phyloP scores from a whole-genome alignment of 2,113 vertebrate species.

The Mola mola region DNA sequence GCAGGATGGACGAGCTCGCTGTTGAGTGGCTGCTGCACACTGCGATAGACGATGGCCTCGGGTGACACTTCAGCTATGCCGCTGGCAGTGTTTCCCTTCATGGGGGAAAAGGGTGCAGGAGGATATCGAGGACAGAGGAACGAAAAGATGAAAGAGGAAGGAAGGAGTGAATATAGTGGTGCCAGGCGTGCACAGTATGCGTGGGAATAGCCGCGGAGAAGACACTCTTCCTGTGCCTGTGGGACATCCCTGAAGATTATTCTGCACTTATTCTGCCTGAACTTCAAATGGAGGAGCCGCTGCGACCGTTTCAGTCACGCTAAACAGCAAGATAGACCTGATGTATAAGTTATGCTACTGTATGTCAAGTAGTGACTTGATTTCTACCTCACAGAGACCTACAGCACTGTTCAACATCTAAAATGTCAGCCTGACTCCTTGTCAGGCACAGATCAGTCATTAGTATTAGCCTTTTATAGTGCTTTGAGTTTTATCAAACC shows the following conservation, averaged over 20 bases:
- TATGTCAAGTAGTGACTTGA: too few relatives aligned
- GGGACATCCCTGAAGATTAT: conserved; percentile 31
- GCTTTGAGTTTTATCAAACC: too few relatives aligned
- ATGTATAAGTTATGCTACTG: background rate
- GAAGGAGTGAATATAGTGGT: background rate
- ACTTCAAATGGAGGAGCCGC: conserved; percentile 1
- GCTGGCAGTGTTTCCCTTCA: conserved; percentile 45
- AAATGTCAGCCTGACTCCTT: too few relatives aligned
- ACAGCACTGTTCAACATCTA: too few relatives aligned
- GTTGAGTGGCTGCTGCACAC: conserved; percentile 7
- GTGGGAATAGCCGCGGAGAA: conserved; percentile 38
- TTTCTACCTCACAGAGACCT: background rate
- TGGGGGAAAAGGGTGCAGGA: background rate
- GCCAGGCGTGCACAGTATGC: conserved; percentile 9
- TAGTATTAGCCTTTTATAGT: too few relatives aligned
- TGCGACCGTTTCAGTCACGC: background rate
- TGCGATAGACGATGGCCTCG: conserved; percentile 21
- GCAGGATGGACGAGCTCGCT: conserved; percentile 27
- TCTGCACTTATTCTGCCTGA: conserved; percentile 2
- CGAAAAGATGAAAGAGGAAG: background rate
- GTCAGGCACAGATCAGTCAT: too few relatives aligned
- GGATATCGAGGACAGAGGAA: conserved; percentile 7
- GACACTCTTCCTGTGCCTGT: conserved; percentile 23
- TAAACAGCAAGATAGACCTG: background rate
- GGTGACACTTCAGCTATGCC: conserved; percentile 31